Base-by-base conservation (phyloP, 2,888 invertebrate species). In the Desoria tigrina region DNA sequence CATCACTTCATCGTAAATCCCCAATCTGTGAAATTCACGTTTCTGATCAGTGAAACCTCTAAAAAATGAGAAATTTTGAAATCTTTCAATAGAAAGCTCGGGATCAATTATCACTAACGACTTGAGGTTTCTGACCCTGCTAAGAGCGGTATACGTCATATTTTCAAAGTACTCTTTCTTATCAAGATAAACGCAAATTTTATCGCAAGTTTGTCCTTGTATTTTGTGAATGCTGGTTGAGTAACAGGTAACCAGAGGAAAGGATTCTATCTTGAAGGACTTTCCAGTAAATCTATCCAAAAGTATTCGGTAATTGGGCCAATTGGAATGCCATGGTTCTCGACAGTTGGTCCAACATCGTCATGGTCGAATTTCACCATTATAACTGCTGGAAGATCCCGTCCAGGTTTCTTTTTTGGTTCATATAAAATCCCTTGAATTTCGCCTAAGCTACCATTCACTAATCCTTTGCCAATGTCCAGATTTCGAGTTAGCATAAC, bases 401-500 rank as follows among this genome's bases (percentile, higher is more conserved):
- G 21, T n/a, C 2, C n/a, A 3, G 27, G 27, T n/a, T 9, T 14
- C 21, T 14, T 32, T 4, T 55, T 27, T 27, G 26, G 26, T 2
- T 55, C 32, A n/a, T 16, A 55, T n/a, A 55, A 7, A 26, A 55
- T 7, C 6, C 6, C 55, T 55, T 28, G 6, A 11, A 55, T 32
- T 28, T 6, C 24, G 2, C 57, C 57, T 3, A 3, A 2, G 16
- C 11, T 7, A 6, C 57, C 57, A 21, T n/a, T 42, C 2, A 42
- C 24, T 21, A 57, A 23, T 6, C 42, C 24, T 16, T 21, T 6
- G 3, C 14, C 16, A 7, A 39, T 21, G 23, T 57, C 42, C 3
- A 57, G 23, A 24, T 57, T 57, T 6, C 42, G 7, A 16, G 23
- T 37, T 23, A 57, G 42, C 57, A 57, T 42, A 9, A 57, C 57